Evolutionary conservation across 2,888 invertebrate genomes (phyloP).

Genomic region (Drosophila neonasuta): DNA sequence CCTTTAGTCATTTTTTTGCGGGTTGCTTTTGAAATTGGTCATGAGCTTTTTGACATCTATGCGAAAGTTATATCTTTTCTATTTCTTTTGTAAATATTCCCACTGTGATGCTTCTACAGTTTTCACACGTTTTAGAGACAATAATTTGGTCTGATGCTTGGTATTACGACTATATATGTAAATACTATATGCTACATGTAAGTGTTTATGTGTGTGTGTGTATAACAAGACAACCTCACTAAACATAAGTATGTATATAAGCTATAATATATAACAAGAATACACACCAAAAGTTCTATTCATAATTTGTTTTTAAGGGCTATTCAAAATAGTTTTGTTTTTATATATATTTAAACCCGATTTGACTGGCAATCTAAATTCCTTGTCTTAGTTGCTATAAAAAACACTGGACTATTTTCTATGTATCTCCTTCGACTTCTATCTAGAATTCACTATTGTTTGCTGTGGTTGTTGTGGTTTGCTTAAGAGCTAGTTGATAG

Average conservation of each 20-base stretch:
- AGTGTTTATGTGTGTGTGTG: constrained; percentile 32
- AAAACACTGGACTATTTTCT: constrained; percentile 59
- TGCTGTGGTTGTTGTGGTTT: constrained; percentile 36
- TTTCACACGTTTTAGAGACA: constrained; percentile 55
- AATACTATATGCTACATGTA: constrained; percentile 50
- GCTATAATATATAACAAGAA: constrained; percentile 67
- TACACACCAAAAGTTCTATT: constrained; percentile 63
- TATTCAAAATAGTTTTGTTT: constrained; percentile 67
- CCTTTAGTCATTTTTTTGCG: constrained; percentile 20
- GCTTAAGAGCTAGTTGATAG: constrained; percentile 57
- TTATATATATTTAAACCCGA: constrained; percentile 50
- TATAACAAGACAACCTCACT: constrained; percentile 74
- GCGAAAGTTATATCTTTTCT: constrained; percentile 23
- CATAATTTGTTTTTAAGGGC: constrained; percentile 21
- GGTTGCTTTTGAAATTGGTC: constrained; percentile 51
- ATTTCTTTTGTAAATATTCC: constrained; percentile 52
- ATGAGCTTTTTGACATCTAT: constrained; percentile 28
- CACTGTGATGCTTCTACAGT: constrained; percentile 32
- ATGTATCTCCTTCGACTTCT: constrained; percentile 39
- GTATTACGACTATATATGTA: constrained; percentile 34
- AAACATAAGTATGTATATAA: constrained; percentile 69
- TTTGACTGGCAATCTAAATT: constrained; percentile 62
- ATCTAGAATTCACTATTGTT: constrained; percentile 9
- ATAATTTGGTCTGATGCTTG: constrained; percentile 60
- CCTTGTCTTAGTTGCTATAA: constrained; percentile 65